Base-by-base conservation (phyloP, 2,113 vertebrate genomes). In the Entomyzon cyanotis region DNA sequence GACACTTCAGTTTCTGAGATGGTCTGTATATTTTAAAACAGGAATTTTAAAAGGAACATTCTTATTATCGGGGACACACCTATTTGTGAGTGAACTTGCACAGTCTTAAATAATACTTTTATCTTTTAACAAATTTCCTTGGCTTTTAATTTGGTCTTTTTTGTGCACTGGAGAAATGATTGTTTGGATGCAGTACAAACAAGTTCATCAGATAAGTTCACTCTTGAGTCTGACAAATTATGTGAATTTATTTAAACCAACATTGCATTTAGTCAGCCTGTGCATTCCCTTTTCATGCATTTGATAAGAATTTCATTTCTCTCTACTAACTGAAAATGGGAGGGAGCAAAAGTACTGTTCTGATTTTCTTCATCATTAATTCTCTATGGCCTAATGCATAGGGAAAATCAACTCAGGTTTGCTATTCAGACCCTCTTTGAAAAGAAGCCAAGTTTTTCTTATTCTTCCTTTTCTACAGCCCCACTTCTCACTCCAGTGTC, bases 291-390 rank as follows among this genome's bases (percentile, higher is more conserved):
- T 88, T 74, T 39, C 35, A 37, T 60, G 16, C 21, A 52, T 70
- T 84, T 92, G 19, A 41, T 81, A 75, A 77, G 56, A 49, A 56
- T 41, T 83, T 69, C 58, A 44, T 94, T 93, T 93, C 22, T 90
- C 47, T 95, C 65, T 89, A 30, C 73, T 41, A 84, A 92, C 9
- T 89, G 91, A 94, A 94, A 89, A 94, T 84, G 92, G 93, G 86
- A 94, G 94, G 91, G 77, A 96, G 91, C 91, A 97, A 96, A 94
- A 96, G 80, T 64, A 89, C 89, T 71, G 16, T 75, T 95, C 31
- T 74, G 47, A 49, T 93, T 94, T 94, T 84, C 52, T 93, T 86
- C 65, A 63, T 52, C 56, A 18, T 63, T 92, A 81, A 78, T 70
- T 91, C 73, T 41, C 49, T 44, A 4, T 68, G 27, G 81, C 42